A percentile compares a stretch with the other conserved stretches of the same genome.
Conservation (phyloP, 2,888 invertebrate genomes). For the Deroplatys truncata region DNA sequence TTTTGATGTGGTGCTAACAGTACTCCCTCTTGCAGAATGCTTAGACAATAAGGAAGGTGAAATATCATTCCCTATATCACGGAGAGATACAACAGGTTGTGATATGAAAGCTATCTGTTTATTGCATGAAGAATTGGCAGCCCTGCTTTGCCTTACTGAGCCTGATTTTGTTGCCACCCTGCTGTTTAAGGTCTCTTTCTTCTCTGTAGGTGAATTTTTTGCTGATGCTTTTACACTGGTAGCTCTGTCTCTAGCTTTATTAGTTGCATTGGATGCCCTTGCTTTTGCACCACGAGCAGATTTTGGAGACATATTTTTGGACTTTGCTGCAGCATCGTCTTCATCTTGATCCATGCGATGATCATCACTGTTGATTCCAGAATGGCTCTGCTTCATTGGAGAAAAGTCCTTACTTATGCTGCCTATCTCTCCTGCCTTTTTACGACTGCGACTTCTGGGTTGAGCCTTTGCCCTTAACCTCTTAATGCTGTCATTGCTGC, state of each 20-base stretch:
- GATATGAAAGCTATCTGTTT: not conserved
- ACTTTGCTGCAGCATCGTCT: not conserved
- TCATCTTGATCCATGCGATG: not conserved
- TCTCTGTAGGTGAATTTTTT: not conserved
- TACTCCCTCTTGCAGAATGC: not conserved
- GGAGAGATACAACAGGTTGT: not conserved
- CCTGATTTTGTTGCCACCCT: not conserved
- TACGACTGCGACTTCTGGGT: not conserved
- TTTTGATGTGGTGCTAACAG: not conserved
- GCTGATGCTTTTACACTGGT: not conserved
- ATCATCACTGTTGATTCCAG: not conserved
- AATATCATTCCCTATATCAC: not conserved
- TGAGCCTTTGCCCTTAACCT: slow-evolving; percentile 12
- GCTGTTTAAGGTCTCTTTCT: not conserved
- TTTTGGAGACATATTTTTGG: slow-evolving; percentile 3
- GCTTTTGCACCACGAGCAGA: slow-evolving; percentile 3
- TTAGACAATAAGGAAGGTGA: too few species aligned
- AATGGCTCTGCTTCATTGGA: not conserved
- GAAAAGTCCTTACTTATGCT: not conserved
- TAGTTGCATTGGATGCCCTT: not conserved
- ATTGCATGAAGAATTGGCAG: not conserved
- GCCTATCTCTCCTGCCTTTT: not conserved
- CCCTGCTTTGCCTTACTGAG: not conserved
- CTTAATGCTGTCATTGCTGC: not conserved
- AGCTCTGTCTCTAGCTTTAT: not conserved